Evolutionary conservation across 2,888 invertebrate species (phyloP).

Genomic region (Dasysyrphus albostriatus): DNA sequence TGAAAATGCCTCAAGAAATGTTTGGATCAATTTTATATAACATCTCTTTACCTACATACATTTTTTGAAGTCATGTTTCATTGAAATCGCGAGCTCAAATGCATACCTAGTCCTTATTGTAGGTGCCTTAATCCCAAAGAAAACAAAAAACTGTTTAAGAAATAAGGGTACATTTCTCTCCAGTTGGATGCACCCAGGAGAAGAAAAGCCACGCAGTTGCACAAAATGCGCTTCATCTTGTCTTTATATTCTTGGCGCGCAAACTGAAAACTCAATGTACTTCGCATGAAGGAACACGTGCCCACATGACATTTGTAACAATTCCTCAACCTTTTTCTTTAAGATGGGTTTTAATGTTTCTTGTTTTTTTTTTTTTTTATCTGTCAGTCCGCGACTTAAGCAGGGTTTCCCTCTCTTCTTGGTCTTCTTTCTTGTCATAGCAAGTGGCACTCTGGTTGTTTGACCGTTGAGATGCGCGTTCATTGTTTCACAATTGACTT

Average conservation of each 20-base stretch:
- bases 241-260: conserved; percentile 71
- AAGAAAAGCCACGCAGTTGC: conserved; percentile 48
- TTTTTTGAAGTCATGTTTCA: neutral
- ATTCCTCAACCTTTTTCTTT: conserved; percentile 54
- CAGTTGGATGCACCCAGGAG: conserved; percentile 68
- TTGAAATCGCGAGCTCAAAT: neutral
- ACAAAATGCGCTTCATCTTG: conserved; percentile 68
- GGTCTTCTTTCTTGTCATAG: conserved; percentile 40
- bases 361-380: conserved; percentile 18
- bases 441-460: conserved; percentile 66
- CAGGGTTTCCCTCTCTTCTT: conserved; percentile 59
- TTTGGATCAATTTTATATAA: neutral
- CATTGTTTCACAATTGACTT: conserved; percentile 76
- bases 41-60: neutral
- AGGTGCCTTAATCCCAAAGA: neutral
- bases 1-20: too few relatives aligned
- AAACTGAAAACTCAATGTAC: conserved; percentile 57
- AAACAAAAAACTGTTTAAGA: neutral
- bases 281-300: conserved; percentile 73
- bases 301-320: conserved; percentile 76
- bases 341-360: conserved; percentile 21
- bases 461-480: conserved; percentile 73
- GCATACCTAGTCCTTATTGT: neutral
- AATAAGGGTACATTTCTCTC: conserved; percentile 55
- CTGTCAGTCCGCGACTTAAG: conserved; percentile 24